Base-by-base conservation (phyloP, 2,113 vertebrate species). In the Numenius arquata region DNA sequence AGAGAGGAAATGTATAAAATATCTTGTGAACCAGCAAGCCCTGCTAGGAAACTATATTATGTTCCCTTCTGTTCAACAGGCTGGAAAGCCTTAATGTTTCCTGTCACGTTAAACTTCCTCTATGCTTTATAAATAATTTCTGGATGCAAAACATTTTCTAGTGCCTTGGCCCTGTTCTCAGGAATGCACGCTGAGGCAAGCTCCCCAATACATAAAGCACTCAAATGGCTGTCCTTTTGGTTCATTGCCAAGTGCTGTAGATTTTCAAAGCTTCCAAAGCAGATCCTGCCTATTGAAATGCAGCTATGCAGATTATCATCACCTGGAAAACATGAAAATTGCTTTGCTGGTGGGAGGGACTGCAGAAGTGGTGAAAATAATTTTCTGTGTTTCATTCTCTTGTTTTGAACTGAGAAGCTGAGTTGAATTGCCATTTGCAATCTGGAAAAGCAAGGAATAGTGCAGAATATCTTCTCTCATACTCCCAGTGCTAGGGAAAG, bases 91-190 rank as follows among this genome's bases (percentile, higher is more conserved):
- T 84, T 85, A 89, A 89, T 79, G 70, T 87, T 95, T 96, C 84
- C 83, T 87, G 92, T 95, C 86, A 92, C 62, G 63, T 63, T 88
- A 94, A 88, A 94, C 93, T 92, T 95, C 88, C 70, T 85, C 70
- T 90, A 22, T 40, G 56, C 56, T 92, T 95, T 92, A 90, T 90
- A 97, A 95, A 90, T 93, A 92, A 94, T 85, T 94, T 84, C 68
- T 93, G 80, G 43, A 92, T 92, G 73, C 92, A 96, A 93, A 96
- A 86, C 29, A 72, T 78, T 56, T 90, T 88, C 72, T 84, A 40
- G 53, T 92, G 72, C 73, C 58, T 94, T 81, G 80, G 61, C 45
- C 50, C 25, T 90, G 48, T 68, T 92, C 73, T 71, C 80, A 70
- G 70, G 88, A 92, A 89, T 50, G 56, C 70, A 5, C 61, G 73